These are phyloP conservation scores for Uloborus diversus DNA, from an alignment of 1,140 invertebrate species.

Conservation along the genomic window DNA sequence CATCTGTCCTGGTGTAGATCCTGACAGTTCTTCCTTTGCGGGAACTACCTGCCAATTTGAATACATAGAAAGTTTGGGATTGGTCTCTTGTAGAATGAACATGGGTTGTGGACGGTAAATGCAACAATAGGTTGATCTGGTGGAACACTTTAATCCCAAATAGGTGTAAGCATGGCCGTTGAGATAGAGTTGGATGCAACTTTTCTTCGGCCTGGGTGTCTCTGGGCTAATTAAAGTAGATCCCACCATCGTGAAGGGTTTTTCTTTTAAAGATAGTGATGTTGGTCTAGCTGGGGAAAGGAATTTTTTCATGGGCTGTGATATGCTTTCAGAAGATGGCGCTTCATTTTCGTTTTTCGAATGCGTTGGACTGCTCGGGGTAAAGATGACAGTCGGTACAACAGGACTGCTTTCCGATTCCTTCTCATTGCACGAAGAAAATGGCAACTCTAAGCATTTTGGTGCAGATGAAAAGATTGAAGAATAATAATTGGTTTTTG, in stretches of 20 bases:
- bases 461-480: constrained; percentile 19
- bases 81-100: constrained; percentile 79
- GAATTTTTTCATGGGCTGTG: constrained; percentile 35
- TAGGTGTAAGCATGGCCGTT: constrained; percentile 94
- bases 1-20: constrained; percentile 55
- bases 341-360: background rate
- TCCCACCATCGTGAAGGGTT: constrained; percentile 59
- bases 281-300: constrained; percentile 47
- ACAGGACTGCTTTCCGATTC: background rate
- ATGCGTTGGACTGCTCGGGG: constrained; percentile 38
- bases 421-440: background rate
- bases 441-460: constrained; percentile 2
- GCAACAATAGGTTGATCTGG: constrained; percentile 90
- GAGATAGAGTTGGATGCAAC: constrained; percentile 84
- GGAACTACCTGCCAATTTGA: constrained; percentile 86
- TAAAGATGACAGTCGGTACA: constrained; percentile 53
- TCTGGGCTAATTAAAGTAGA: constrained; percentile 76
- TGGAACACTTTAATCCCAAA: constrained; percentile 88
- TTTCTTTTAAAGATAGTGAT: constrained; percentile 54
- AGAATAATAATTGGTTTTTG: constrained; percentile 22
- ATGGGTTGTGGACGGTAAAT: constrained; percentile 90
- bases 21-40: constrained; percentile 56
- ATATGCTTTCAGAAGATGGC: constrained; percentile 8
- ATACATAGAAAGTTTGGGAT: constrained; percentile 95
- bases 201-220: constrained; percentile 85